A percentile compares a stretch with the other conserved stretches of the same genome.
phyloP scores from a whole-genome alignment of 2,888 invertebrate genomes.

The Amblyjoppa proteus region DNA sequence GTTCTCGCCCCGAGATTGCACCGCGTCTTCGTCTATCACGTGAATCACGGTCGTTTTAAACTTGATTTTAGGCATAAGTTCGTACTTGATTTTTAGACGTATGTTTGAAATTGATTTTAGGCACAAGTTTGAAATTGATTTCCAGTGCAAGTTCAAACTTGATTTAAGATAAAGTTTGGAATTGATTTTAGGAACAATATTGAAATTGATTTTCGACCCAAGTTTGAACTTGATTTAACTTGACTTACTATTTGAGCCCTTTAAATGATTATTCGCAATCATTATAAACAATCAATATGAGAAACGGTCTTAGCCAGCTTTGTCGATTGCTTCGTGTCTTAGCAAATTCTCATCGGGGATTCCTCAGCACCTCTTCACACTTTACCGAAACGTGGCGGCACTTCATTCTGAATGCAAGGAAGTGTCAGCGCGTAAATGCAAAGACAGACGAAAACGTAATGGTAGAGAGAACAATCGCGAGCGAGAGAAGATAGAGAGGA shows the following conservation, averaged over 20 bases:
- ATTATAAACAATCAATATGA: not conserved
- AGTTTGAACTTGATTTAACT: too few species aligned
- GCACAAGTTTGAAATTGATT: too few species aligned
- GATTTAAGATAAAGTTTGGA: too few species aligned
- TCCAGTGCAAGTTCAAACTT: too few species aligned
- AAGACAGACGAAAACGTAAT: conserved; percentile 27
- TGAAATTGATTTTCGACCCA: too few species aligned
- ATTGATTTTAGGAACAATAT: too few species aligned
- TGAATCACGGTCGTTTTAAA: not conserved
- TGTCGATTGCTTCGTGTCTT: not conserved
- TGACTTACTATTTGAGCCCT: too few species aligned
- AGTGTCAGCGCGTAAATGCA: conserved; percentile 19
- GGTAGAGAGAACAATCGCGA: conserved; percentile 42
- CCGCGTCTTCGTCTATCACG: not conserved
- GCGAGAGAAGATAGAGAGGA: not conserved
- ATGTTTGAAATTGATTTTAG: too few species aligned
- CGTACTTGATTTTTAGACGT: too few species aligned
- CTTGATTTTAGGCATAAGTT: too few species aligned
- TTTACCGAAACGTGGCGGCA: conserved; percentile 10
- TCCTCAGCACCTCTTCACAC: not conserved
- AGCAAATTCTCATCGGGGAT: not conserved
- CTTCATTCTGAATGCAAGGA: not conserved
- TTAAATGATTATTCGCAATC: too few species aligned
- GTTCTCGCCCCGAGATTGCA: conserved; percentile 24
- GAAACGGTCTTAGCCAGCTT: not conserved